phyloP scores from a whole-genome alignment of 2,888 invertebrate species.

The Amblyjoppa proteus region DNA sequence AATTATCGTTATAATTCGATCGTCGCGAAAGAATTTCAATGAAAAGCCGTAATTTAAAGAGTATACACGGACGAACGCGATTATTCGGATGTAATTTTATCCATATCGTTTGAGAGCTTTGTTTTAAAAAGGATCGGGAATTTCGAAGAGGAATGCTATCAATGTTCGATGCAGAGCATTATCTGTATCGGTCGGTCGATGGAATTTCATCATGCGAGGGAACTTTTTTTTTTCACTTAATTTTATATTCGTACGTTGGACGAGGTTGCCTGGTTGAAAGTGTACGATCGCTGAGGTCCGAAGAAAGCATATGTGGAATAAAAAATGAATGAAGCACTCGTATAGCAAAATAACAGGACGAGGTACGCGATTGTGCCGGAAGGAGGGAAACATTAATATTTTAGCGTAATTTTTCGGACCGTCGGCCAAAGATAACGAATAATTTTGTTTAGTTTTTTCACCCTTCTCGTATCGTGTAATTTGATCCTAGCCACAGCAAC shows the following conservation, averaged over 20 bases:
- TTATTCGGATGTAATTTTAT: background rate
- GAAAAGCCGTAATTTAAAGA: background rate
- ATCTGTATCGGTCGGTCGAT: background rate
- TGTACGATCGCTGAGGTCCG: too few relatives aligned
- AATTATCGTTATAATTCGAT: background rate
- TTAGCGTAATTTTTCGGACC: slow-evolving; percentile 26
- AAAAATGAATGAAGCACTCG: too few relatives aligned
- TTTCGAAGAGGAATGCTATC: background rate
- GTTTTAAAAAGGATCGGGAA: background rate
- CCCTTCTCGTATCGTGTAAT: slow-evolving; percentile 7
- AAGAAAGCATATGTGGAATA: too few relatives aligned
- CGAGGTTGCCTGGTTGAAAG: background rate
- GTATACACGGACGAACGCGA: background rate
- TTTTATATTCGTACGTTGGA: background rate
- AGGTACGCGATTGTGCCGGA: slow-evolving; percentile 6
- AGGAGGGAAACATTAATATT: background rate
- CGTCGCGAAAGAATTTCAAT: background rate
- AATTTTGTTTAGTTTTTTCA: slow-evolving; percentile 14
- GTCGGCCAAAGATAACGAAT: background rate
- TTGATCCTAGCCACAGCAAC: background rate
- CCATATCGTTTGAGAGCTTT: background rate
- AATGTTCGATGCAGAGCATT: background rate
- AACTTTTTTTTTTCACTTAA: background rate
- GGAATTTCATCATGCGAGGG: background rate
- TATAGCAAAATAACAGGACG: background rate